Conservation (phyloP, 30 jellyfish, hydroid and myxozoan genomes). For the Cassiopea andromeda region DNA sequence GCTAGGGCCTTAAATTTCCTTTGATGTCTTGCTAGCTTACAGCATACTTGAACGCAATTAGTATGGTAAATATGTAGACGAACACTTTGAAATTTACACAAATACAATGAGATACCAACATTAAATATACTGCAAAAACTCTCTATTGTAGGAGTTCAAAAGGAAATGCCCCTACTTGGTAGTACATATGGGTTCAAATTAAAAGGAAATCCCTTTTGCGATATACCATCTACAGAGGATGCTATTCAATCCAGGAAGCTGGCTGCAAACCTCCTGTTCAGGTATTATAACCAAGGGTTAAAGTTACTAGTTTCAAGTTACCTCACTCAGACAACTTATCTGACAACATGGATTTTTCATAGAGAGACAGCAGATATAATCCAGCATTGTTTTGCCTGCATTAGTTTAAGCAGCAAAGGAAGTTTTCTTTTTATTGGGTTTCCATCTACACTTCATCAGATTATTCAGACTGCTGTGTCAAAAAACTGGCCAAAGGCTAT, state of each 20-base stretch:
- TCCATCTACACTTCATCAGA: constrained; percentile 31
- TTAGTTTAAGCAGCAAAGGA: constrained; percentile 48
- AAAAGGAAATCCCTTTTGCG: constrained; percentile 46
- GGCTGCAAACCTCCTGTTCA: constrained; percentile 5
- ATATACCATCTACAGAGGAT: background rate
- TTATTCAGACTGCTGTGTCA: constrained; percentile 19
- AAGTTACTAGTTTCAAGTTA: constrained; percentile 55
- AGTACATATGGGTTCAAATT: constrained; percentile 50
- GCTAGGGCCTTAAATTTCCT: background rate
- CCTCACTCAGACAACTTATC: constrained; percentile 8
- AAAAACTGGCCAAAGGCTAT: constrained; percentile 32
- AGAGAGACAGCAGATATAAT: constrained; percentile 24
- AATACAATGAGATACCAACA: background rate
- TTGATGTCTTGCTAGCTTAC: background rate
- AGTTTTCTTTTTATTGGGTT: constrained; percentile 37
- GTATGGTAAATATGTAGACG: background rate
- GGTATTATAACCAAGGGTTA: constrained; percentile 36
- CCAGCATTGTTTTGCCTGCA: constrained; percentile 28
- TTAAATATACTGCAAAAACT: background rate
- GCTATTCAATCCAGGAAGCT: constrained; percentile 11
- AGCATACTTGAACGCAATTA: background rate
- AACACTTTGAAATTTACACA: background rate
- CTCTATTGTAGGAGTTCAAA: constrained; percentile 27
- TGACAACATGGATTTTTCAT: constrained; percentile 66
- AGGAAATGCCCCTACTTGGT: constrained; percentile 33